Percentiles rank a stretch among this genome's conserved stretches.
Conservation (phyloP, 2,888 invertebrate genomes). For the Tuta absoluta region DNA sequence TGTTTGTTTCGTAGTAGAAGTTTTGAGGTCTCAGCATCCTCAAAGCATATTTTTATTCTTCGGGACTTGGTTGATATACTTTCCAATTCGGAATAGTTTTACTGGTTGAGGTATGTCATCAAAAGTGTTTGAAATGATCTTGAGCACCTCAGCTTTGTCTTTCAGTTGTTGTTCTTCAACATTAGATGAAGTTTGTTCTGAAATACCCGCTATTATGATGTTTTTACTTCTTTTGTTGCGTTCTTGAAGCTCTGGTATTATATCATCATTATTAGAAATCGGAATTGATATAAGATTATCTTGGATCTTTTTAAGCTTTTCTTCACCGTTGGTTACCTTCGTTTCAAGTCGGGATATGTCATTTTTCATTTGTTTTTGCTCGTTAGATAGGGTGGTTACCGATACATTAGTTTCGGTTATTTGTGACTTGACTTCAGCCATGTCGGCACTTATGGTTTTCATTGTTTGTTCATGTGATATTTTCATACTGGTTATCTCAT, state of each 20-base stretch:
- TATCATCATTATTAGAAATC: too few relatives aligned
- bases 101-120: background rate
- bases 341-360: background rate
- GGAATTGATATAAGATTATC: too few relatives aligned
- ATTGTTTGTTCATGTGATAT: too few relatives aligned
- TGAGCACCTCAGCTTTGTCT: background rate
- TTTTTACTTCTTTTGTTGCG: too few relatives aligned
- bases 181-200: background rate
- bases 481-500: too few relatives aligned
- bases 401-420: background rate
- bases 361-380: background rate
- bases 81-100: background rate
- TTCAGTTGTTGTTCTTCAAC: background rate
- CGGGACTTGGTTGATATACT: background rate
- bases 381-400: background rate
- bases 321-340: background rate
- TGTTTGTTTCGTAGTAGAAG: too few relatives aligned
- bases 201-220: background rate
- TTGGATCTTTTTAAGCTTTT: too few relatives aligned
- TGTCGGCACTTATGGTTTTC: background rate
- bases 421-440: background rate
- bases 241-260: too few relatives aligned
- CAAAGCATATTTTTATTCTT: background rate
- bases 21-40: background rate
- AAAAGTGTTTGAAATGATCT: background rate